Conservation (phyloP, 2,888 invertebrate genomes). For the Lasioglossum pauxillum region DNA sequence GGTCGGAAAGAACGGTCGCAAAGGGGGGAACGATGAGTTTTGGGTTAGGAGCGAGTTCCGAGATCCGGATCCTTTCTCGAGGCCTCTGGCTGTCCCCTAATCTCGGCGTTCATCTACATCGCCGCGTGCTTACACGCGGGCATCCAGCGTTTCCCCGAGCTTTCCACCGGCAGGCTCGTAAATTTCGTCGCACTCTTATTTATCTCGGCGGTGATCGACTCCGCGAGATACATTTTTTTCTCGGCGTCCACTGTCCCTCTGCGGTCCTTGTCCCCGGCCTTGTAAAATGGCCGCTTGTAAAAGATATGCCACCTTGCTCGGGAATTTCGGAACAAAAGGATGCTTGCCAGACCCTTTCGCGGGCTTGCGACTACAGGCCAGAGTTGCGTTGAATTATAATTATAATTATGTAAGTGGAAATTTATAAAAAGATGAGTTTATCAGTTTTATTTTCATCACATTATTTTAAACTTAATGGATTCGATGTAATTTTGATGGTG, state of each 20-base stretch:
- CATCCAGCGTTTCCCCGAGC: conserved; percentile 67
- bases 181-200: conserved; percentile 77
- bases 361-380: neutral
- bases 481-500: too few species aligned
- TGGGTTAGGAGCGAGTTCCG: conserved; percentile 52
- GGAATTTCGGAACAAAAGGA: conserved; percentile 62
- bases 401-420: too few species aligned
- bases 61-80: conserved; percentile 60
- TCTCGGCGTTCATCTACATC: conserved; percentile 70
- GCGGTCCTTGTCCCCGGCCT: conserved; percentile 33
- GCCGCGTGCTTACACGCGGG: conserved; percentile 67
- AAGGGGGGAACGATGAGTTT: conserved; percentile 47
- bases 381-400: too few species aligned
- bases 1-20: conserved; percentile 55
- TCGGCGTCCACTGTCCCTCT: conserved; percentile 11
- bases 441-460: too few species aligned
- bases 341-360: conserved; percentile 20
- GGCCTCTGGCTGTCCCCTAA: conserved; percentile 57
- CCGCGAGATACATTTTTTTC: conserved; percentile 63
- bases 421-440: too few species aligned
- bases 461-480: too few species aligned
- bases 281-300: conserved; percentile 47
- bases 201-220: conserved; percentile 74
- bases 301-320: conserved; percentile 53
- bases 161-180: conserved; percentile 74